Percentiles rank a stretch among this genome's conserved stretches.
Conservation (phyloP, 1,140 invertebrate species). For the Drosophila ambigua region DNA sequence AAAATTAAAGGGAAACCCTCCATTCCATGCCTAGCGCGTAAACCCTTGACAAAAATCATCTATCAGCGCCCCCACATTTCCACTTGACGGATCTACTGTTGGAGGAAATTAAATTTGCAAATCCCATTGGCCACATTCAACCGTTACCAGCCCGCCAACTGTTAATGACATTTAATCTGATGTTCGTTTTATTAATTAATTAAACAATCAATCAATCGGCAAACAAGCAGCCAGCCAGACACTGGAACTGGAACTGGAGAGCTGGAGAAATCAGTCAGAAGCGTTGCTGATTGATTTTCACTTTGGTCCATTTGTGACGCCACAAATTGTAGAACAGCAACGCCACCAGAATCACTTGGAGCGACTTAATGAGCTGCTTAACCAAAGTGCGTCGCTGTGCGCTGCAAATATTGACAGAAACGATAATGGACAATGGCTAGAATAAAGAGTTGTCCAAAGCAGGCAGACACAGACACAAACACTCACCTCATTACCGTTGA, state of each 20-base stretch:
- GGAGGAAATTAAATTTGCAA: conserved; percentile 70
- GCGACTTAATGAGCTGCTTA: conserved; percentile 71
- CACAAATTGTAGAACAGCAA: conserved; percentile 75
- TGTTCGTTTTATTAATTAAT: conserved; percentile 69
- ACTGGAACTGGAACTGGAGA: neutral
- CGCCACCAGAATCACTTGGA: conserved; percentile 72
- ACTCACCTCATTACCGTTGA: conserved; percentile 45
- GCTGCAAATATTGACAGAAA: conserved; percentile 22
- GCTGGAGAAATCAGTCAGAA: conserved; percentile 46
- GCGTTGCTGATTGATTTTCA: conserved; percentile 70
- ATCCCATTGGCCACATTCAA: conserved; percentile 35
- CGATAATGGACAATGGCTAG: neutral
- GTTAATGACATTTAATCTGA: conserved; percentile 66
- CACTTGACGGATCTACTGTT: conserved; percentile 39
- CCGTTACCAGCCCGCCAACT: conserved; percentile 28
- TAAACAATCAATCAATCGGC: conserved; percentile 61
- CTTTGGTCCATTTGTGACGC: conserved; percentile 82
- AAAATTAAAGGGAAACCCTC: no score
- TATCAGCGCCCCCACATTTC: conserved; percentile 29
- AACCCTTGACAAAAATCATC: conserved; percentile 15
- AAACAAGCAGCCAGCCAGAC: neutral
- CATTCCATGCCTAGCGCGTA: no score
- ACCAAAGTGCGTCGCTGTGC: conserved; percentile 64
- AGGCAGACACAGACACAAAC: neutral
- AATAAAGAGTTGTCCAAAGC: conserved; percentile 13